These are phyloP conservation scores for Callitettix versicolor DNA, from an alignment of 1,140 invertebrate species.

Conservation along the genomic window DNA sequence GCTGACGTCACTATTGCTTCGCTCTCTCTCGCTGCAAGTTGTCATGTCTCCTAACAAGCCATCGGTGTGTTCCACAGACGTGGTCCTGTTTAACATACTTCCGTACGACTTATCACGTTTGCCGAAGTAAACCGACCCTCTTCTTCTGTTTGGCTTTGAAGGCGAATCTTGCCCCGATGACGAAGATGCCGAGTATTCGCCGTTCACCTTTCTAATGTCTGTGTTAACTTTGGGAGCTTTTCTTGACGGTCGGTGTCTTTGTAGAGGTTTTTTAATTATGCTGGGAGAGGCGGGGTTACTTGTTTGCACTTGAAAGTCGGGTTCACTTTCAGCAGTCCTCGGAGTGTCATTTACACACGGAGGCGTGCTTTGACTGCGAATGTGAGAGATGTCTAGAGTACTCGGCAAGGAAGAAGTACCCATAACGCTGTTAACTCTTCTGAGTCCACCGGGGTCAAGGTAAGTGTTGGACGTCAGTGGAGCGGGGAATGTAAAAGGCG, in stretches of 20 bases:
- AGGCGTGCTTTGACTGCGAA: constrained; percentile 9
- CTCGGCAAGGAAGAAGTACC: constrained; percentile 1
- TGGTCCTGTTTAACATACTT: constrained; percentile 1
- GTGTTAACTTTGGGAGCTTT: constrained; percentile 9
- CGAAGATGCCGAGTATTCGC: constrained; percentile 17
- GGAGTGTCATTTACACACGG: background rate
- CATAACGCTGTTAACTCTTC: constrained; percentile 10
- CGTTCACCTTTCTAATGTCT: constrained; percentile 5
- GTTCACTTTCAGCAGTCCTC: background rate
- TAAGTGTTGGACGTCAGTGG: background rate
- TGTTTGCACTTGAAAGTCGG: background rate
- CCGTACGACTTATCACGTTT: constrained; percentile 8
- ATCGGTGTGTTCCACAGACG: constrained; percentile 5
- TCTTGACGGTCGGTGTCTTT: constrained; percentile 3
- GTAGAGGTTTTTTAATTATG: constrained; percentile 1
- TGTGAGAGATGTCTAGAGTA: background rate
- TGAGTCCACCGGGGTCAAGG: background rate
- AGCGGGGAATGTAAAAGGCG: background rate
- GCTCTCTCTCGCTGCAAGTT: constrained; percentile 22
- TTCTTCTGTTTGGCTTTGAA: constrained; percentile 20
- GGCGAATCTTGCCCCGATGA: constrained; percentile 27
- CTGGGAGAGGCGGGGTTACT: constrained; percentile 11
- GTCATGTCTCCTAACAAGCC: constrained; percentile 1
- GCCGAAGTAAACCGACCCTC: constrained; percentile 20
- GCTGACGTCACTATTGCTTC: constrained; percentile 27